Evolutionary conservation across 2,888 invertebrate genomes (phyloP), one percentile per base, ranked within the genome.

Genomic region (Eulithis testata): DNA sequence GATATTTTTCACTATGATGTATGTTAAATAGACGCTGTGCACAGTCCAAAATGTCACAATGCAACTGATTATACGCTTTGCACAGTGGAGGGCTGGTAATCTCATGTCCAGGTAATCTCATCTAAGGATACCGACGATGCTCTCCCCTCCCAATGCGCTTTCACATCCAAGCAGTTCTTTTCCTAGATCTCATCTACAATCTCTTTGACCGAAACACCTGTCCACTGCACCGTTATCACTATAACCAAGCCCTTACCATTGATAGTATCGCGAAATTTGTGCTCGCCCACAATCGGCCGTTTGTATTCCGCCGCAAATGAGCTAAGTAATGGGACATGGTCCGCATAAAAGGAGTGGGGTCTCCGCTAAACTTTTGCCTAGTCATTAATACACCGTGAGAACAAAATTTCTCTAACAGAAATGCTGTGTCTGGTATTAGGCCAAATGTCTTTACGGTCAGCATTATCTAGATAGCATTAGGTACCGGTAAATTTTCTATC

Each of bases 271-370:
- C 86, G 81, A 90, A 90, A 90, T 90, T 90, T 89, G 89, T 89
- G 89, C 86, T 86, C 87, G 86, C 88, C 86, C 83, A 83, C 82
- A 82, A 88, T 86, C 80, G 79, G 73, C 80, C 90, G 90, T 90
- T 90, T 90, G 91, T 90, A 88, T 90, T 86, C 82, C 83, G 86
- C 91, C 90, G 89, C 93, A 91, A 93, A 92, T 91, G 91, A 91
- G 87, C 86, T 86, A 84, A 83, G 82, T 89, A 87, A 88, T 89
- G 82, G 86, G 79, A 81, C 79, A 78, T 73, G 82, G 69, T 47
- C 68, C 76, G 81, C 87, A 85, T 90, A 89, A 89, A 90, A 90
- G 89, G 88, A 85, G 82, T 78, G 81, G 70, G 2, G 74, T 81
- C 85, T 85, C 81, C 76, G 82, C 85, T 83, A 82, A 84, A 87